Conservation (phyloP, 2,888 invertebrate species). For the Nomada lathburiana region DNA sequence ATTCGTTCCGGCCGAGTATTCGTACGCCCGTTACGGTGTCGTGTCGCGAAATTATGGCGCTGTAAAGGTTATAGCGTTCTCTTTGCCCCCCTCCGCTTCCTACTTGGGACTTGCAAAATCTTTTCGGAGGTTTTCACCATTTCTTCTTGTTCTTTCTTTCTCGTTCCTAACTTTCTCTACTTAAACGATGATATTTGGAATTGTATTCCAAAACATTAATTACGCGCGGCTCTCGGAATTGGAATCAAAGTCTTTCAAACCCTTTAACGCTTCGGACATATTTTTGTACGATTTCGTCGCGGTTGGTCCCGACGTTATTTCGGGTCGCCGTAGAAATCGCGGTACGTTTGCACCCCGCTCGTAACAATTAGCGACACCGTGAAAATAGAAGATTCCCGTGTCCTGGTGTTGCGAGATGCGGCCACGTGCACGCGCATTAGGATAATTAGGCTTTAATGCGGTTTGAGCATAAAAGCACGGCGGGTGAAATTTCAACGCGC, state of each 20-base stretch:
- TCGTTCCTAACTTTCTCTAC: too few species aligned
- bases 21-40: constrained; percentile 59
- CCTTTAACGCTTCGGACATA: neutral
- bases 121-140: neutral
- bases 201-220: too few species aligned
- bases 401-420: constrained; percentile 1
- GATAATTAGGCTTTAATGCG: constrained; percentile 4
- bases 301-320: constrained; percentile 18
- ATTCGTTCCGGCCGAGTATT: constrained; percentile 66
- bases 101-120: neutral
- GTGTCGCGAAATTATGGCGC: constrained; percentile 62
- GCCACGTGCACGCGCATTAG: neutral
- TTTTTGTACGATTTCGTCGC: neutral
- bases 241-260: neutral
- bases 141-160: neutral
- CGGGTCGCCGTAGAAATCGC: neutral
- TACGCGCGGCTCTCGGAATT: too few species aligned
- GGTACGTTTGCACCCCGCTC: constrained; percentile 60
- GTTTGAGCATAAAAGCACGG: neutral
- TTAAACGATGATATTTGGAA: too few species aligned
- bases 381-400: constrained; percentile 72
- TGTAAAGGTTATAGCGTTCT: constrained; percentile 44
- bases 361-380: constrained; percentile 78
- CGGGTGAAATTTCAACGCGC: neutral
- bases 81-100: constrained; percentile 36